phyloP scores from a whole-genome alignment of 2,113 vertebrate species.

The Zosterops japonicus region DNA sequence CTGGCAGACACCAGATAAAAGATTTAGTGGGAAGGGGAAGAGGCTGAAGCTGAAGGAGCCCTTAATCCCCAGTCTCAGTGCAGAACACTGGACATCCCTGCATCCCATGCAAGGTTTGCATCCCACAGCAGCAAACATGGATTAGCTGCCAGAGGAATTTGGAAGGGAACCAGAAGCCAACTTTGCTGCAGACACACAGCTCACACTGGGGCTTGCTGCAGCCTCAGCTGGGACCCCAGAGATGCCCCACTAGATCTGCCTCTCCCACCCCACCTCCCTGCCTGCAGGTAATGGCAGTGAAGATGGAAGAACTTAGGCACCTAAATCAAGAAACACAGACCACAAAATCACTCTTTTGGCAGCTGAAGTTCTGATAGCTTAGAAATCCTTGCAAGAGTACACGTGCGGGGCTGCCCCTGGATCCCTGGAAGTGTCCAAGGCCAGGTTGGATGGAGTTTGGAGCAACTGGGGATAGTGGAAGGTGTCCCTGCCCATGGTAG shows the following conservation, averaged over 20 bases:
- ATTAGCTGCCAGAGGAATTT: not conserved
- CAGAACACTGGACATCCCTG: not conserved
- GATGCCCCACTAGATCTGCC: not conserved
- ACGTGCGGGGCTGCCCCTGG: accelerated
- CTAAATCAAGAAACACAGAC: not conserved
- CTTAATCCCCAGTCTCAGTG: not conserved
- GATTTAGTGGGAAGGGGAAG: not conserved
- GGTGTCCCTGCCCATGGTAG: not conserved
- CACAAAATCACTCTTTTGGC: not conserved
- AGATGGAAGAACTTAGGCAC: not conserved
- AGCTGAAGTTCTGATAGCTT: not conserved
- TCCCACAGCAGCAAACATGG: not conserved
- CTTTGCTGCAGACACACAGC: not conserved
- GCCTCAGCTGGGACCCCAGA: not conserved
- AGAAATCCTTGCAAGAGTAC: not conserved
- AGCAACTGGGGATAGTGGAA: accelerated
- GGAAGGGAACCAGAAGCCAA: not conserved
- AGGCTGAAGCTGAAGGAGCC: not conserved
- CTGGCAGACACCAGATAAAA: not conserved
- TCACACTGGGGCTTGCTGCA: not conserved
- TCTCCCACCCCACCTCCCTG: not conserved
- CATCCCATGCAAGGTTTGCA: not conserved
- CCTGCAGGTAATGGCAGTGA: accelerated
- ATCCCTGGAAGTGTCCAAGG: not conserved
- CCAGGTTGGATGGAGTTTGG: accelerated